Conservation (phyloP, 2,113 vertebrate genomes). For the Microcebus tavaratra region DNA sequence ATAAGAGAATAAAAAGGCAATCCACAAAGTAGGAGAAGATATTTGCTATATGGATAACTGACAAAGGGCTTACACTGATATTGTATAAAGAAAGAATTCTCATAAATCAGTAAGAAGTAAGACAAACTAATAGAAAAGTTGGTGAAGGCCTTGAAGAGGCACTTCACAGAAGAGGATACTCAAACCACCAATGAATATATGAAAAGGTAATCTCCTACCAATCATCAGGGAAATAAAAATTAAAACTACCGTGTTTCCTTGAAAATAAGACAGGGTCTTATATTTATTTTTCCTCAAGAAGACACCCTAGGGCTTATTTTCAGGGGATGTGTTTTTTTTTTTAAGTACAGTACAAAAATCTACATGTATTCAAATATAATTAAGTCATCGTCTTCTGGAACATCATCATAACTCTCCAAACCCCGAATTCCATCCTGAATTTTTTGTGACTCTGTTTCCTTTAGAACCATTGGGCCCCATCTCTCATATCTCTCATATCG, state of each 20-base stretch:
- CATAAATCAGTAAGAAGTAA: background rate
- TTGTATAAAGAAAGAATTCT: background rate
- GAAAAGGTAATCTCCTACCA: slow-evolving; percentile 5
- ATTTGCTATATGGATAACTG: background rate
- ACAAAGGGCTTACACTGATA: background rate
- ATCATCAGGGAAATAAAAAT: slow-evolving; percentile 3
- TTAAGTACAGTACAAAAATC: too few species aligned
- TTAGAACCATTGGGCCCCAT: too few species aligned
- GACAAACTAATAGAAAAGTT: background rate
- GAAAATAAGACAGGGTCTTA: too few species aligned
- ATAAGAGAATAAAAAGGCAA: slow-evolving; percentile 2
- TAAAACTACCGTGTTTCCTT: background rate
- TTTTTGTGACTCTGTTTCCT: too few species aligned
- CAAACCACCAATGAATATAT: background rate
- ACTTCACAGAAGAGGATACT: background rate
- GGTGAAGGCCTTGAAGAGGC: background rate
- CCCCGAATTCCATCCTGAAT: too few species aligned
- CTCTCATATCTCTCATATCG: too few species aligned
- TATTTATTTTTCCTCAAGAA: too few species aligned
- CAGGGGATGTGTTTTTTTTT: too few species aligned
- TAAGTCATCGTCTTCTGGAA: too few species aligned
- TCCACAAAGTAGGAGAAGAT: background rate
- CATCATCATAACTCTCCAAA: too few species aligned
- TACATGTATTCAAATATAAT: too few species aligned
- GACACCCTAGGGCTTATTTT: too few species aligned